These are phyloP conservation scores for Macheiramphus alcinus DNA, from an alignment of 2,113 vertebrate species.

Conservation along the genomic window DNA sequence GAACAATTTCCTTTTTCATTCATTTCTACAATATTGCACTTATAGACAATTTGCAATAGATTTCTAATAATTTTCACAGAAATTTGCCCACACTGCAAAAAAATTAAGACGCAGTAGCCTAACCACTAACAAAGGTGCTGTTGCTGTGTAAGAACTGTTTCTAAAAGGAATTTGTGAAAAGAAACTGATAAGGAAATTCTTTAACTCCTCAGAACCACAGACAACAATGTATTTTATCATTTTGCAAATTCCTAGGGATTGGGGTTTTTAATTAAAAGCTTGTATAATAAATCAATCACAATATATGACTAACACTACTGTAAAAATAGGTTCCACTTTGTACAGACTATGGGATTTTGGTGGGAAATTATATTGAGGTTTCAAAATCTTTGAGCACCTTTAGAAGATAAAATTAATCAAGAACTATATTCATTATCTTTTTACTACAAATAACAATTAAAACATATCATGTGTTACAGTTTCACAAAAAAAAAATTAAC, in stretches of 20 bases:
- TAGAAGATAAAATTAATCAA: neutral
- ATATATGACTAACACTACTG: neutral
- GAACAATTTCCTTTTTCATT: neutral
- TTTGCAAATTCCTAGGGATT: neutral
- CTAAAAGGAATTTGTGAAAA: neutral
- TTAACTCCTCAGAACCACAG: neutral
- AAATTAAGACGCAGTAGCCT: neutral
- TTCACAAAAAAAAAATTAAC: neutral
- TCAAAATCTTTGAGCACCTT: neutral
- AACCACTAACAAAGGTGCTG: neutral
- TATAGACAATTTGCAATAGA: neutral
- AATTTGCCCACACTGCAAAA: neutral
- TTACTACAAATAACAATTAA: neutral
- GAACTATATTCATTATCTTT: neutral
- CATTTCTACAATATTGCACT: neutral
- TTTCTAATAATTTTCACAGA: neutral
- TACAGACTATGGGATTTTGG: neutral
- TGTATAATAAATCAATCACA: neutral
- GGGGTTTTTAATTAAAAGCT: neutral
- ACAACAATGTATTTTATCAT: neutral
- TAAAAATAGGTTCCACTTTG: neutral
- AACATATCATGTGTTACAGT: neutral
- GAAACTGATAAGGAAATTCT: neutral
- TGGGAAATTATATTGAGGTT: neutral
- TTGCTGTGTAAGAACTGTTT: neutral